Conservation (phyloP, 2,888 invertebrate genomes). For the Mechanitis mazaeus region DNA sequence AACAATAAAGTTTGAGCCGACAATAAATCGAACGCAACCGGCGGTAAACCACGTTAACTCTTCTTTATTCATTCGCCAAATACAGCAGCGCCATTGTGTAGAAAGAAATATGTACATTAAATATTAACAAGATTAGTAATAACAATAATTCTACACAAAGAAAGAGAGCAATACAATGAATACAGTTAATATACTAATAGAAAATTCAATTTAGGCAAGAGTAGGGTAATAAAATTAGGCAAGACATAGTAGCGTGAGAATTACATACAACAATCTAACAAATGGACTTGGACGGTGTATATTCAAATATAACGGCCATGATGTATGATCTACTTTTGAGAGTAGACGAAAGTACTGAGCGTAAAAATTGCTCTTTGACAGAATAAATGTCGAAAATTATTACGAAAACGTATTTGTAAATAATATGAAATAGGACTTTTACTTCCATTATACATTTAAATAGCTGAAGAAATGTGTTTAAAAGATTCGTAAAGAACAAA, state of each 20-base stretch:
- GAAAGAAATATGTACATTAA: no score
- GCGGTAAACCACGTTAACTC: conserved; percentile 11
- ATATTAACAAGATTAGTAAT: no score
- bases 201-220: conserved; percentile 1
- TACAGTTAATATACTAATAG: neutral
- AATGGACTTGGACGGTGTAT: conserved; percentile 11
- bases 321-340: conserved; percentile 15
- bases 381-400: no score
- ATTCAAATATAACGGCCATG: conserved; percentile 19
- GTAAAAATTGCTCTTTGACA: neutral
- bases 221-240: neutral
- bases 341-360: conserved; percentile 17
- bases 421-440: neutral
- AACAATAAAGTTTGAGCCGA: conserved; percentile 18
- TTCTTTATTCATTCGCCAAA: no score
- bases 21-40: conserved; percentile 11
- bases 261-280: conserved; percentile 8
- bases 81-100: no score
- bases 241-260: conserved; percentile 10
- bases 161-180: no score
- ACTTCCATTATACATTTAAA: conserved; percentile 1
- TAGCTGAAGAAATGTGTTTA: conserved; percentile 13
- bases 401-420: no score
- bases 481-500: conserved; percentile 14
- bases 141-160: no score